Conservation (phyloP, 1,140 invertebrate genomes). For the Procambarus clarkii region DNA sequence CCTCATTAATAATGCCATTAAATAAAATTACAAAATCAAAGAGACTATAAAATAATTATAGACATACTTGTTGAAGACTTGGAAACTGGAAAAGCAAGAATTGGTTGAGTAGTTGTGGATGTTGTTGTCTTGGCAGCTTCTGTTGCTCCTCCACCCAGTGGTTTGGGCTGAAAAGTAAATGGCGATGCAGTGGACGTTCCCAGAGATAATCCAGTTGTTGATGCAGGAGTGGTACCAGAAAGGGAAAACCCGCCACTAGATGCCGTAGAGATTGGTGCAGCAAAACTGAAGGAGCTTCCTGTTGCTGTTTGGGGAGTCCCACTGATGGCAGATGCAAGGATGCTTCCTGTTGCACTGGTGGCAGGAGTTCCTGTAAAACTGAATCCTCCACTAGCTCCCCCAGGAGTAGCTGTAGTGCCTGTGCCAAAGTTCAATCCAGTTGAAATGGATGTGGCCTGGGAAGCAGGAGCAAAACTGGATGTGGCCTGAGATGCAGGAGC, state of each 20-base stretch:
- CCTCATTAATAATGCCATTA: no score
- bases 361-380: background rate
- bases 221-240: background rate
- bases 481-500: background rate
- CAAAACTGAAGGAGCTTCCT: background rate
- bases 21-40: no score
- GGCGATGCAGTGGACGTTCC: background rate
- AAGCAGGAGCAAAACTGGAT: background rate
- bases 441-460: background rate
- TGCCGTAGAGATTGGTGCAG: background rate
- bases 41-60: background rate
- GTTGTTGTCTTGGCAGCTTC: background rate
- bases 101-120: background rate
- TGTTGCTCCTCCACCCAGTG: background rate
- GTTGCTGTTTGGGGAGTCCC: background rate
- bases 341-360: background rate
- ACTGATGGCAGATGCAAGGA: background rate
- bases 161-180: background rate
- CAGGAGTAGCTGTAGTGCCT: background rate
- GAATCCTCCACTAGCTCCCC: background rate
- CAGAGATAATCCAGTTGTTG: background rate
- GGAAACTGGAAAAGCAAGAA: background rate
- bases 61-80: background rate
- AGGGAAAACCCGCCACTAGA: background rate
- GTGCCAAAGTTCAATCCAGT: background rate